Evolutionary conservation across 2,113 vertebrate species (phyloP), one percentile per base, ranked within the genome.

Genomic region (Sterna hirundo): DNA sequence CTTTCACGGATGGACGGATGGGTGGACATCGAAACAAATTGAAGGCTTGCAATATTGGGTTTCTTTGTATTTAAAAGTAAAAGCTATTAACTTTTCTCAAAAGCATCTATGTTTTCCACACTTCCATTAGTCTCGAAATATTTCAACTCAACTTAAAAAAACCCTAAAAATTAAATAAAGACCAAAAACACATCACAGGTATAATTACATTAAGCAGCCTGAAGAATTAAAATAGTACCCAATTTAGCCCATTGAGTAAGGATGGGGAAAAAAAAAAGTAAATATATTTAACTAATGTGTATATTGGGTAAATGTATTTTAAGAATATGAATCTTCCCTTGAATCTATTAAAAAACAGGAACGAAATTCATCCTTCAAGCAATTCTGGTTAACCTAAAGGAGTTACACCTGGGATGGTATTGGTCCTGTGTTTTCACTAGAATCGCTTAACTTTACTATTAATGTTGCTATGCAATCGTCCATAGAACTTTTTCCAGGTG

Each of bases 181-280:
- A 47, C 2, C 3, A 25, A 36, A 78, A 68, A 30, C n/a, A 2
- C 2, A 26, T 51, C 18, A 64, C 15, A 17, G 3, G 0, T 69
- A 10, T 57, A 79, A 82, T 30, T 47, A 52, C 16, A 18, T 60
- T 60, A 27, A 52, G 15, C 47, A 76, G 16, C 25, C 30, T 44
- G 21, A 89, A 72, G 57, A 85, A 62, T 27, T 66, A 44, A 75
- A 78, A 47, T 19, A 60, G 4, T 27, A 15, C 49, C 52, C 10
- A 78, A 4, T 64, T 86, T 76, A 82, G 14, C 2, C n/a, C 22
- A 54, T 2, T 54, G 23, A 65, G 20, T 42, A 64, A 92, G 32
- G 29, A 58, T 10, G 15, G 8, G 9, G 42, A 2, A 0, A 4
- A 21, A 38, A 38, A 21, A 10, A 80, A 22, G 25, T 36, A 36